These are phyloP conservation scores for Artemisiospiza belli DNA, from an alignment of 2,113 vertebrate species.

Conservation along the genomic window DNA sequence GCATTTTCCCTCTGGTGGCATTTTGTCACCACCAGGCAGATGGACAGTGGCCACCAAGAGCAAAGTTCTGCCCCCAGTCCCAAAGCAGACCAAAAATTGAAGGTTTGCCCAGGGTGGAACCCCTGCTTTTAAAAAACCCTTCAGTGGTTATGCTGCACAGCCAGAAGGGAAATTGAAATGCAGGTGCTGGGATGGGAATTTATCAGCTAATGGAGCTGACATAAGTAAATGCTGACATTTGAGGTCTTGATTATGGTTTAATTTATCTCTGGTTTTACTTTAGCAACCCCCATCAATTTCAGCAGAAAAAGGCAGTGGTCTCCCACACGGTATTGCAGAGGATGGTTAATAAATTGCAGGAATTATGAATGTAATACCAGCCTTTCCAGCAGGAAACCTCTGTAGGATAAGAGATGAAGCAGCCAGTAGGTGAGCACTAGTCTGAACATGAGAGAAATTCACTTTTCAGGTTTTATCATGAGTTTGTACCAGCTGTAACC, in stretches of 20 bases:
- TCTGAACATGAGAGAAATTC: neutral
- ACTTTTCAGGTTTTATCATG: neutral
- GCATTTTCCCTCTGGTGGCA: neutral
- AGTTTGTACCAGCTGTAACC: neutral
- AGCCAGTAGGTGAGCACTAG: neutral
- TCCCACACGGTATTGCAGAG: neutral
- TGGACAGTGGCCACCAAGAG: neutral
- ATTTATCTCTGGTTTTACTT: conserved; percentile 30
- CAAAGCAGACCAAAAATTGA: neutral
- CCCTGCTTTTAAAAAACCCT: neutral
- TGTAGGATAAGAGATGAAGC: neutral
- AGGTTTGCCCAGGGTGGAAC: neutral
- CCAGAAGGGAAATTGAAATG: neutral
- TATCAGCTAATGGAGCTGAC: neutral
- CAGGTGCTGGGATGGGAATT: neutral
- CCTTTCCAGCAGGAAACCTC: neutral
- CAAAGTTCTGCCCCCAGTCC: neutral
- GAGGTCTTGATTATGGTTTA: conserved; percentile 16
- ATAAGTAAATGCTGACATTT: neutral
- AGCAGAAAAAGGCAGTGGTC: neutral
- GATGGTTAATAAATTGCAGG: neutral
- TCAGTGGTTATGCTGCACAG: neutral
- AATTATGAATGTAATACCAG: neutral
- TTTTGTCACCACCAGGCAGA: neutral
- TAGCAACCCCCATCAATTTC: neutral